A percentile compares a stretch with the other conserved stretches of the same genome.
Conservation (phyloP, 2,113 vertebrate species). For the Antennarius striatus region DNA sequence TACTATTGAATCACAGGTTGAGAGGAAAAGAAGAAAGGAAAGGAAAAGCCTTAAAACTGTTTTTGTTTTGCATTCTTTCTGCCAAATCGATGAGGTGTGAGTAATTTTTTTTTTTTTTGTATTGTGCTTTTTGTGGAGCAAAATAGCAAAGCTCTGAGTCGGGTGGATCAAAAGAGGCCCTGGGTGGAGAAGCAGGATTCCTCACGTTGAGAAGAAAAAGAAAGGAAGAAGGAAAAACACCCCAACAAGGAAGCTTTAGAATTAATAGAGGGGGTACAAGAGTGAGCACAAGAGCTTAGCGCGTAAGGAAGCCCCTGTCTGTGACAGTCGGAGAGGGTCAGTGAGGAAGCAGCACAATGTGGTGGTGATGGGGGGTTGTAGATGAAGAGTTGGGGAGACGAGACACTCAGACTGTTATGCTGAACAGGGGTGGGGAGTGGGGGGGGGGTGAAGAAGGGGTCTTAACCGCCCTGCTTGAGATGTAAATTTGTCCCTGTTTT, state of each 20-base stretch:
- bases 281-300: constrained; percentile 70
- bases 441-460: constrained; percentile 54
- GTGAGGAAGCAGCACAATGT: constrained; percentile 57
- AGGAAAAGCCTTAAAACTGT: constrained; percentile 26
- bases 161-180: constrained; percentile 69
- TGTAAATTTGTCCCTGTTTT: constrained; percentile 82
- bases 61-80: constrained; percentile 59
- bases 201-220: constrained; percentile 57
- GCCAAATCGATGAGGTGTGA: constrained; percentile 62
- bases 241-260: constrained; percentile 55
- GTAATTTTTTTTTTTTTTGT: constrained; percentile 38
- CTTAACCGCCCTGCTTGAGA: constrained; percentile 79
- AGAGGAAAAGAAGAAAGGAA: constrained; percentile 16
- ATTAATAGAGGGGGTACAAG: constrained; percentile 45
- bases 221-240: constrained; percentile 33
- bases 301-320: constrained; percentile 64
- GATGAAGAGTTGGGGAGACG: constrained; percentile 5
- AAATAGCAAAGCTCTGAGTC: constrained; percentile 53
- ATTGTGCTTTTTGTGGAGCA: constrained; percentile 26
- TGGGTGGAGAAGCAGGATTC: constrained; percentile 55
- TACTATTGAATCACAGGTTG: constrained; percentile 30
- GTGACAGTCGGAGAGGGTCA: constrained; percentile 48
- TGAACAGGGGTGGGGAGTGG: constrained; percentile 42
- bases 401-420: constrained; percentile 71
- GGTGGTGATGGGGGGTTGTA: constrained; percentile 20